A percentile compares a stretch with the other conserved stretches of the same genome.
Conservation (phyloP, 2,797 vertebrate species). For the Cryptoblepharus egeriae region DNA sequence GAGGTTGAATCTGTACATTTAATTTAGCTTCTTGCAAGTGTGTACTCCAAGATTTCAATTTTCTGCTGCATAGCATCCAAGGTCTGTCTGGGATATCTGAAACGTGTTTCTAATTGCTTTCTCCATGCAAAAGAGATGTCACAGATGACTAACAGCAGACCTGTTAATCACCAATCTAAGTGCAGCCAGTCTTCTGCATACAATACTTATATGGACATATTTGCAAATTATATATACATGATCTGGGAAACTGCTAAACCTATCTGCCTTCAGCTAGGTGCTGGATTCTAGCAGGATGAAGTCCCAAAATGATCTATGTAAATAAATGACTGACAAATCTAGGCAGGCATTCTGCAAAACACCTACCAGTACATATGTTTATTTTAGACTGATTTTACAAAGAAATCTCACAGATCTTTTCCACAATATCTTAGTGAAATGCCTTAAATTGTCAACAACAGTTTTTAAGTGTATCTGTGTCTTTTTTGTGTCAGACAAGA, state of each 20-base stretch:
- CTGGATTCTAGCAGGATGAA: neutral
- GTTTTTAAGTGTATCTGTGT: too few species aligned
- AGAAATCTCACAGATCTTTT: too few species aligned
- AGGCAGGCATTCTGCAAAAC: too few species aligned
- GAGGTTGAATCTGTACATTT: slow-evolving; percentile 36
- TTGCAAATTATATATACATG: slow-evolving; percentile 38
- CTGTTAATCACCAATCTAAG: slow-evolving; percentile 76
- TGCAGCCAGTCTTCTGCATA: slow-evolving; percentile 68
- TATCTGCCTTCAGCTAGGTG: neutral
- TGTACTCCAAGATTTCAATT: slow-evolving; percentile 69
- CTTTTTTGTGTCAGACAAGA: too few species aligned
- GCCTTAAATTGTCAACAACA: too few species aligned
- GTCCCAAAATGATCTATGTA: neutral
- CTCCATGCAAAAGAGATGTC: slow-evolving; percentile 75
- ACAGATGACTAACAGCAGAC: slow-evolving; percentile 73
- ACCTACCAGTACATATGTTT: too few species aligned
- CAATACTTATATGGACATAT: slow-evolving; percentile 75
- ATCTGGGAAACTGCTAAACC: neutral
- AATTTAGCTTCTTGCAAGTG: slow-evolving; percentile 55
- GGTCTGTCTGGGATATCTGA: slow-evolving; percentile 68
- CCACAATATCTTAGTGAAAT: too few species aligned
- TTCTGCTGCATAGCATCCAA: slow-evolving; percentile 64
- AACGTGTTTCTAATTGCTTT: slow-evolving; percentile 80
- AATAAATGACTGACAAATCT: neutral
- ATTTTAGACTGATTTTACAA: too few species aligned